phyloP scores from a whole-genome alignment of 2,113 vertebrate genomes.

The Cichladusa arquata region DNA sequence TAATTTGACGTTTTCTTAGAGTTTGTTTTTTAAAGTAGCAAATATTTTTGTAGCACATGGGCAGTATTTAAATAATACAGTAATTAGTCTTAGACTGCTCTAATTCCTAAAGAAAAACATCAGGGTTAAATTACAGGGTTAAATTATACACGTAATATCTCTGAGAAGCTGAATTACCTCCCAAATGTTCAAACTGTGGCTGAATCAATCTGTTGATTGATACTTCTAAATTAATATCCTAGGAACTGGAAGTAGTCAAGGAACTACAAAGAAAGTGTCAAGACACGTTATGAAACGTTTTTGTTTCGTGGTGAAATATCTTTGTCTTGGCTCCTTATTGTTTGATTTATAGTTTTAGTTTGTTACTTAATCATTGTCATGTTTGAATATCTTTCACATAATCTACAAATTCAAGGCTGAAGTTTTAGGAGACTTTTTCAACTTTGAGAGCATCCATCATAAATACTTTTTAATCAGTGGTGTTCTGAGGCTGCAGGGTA shows the following conservation, averaged over 20 bases:
- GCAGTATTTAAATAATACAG: neutral
- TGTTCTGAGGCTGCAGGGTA: neutral
- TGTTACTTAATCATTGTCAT: accelerated
- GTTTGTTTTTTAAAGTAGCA: neutral
- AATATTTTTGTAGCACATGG: neutral
- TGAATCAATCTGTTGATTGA: neutral
- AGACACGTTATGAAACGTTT: accelerated
- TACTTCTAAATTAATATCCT: neutral
- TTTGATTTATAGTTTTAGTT: neutral
- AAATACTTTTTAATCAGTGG: neutral
- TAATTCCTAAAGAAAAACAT: neutral
- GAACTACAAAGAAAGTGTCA: neutral
- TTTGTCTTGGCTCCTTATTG: neutral
- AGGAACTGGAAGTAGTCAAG: neutral
- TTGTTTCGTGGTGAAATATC: neutral
- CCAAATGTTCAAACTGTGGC: neutral
- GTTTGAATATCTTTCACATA: neutral
- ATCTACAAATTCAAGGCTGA: neutral
- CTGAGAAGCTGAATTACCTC: neutral
- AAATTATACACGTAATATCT: neutral
- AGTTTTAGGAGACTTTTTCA: neutral
- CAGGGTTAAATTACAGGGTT: neutral
- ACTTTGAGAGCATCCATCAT: neutral
- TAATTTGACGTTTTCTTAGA: neutral
- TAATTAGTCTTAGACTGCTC: neutral